Base-by-base conservation (phyloP, 2,113 vertebrate genomes). In the Strigops habroptila region DNA sequence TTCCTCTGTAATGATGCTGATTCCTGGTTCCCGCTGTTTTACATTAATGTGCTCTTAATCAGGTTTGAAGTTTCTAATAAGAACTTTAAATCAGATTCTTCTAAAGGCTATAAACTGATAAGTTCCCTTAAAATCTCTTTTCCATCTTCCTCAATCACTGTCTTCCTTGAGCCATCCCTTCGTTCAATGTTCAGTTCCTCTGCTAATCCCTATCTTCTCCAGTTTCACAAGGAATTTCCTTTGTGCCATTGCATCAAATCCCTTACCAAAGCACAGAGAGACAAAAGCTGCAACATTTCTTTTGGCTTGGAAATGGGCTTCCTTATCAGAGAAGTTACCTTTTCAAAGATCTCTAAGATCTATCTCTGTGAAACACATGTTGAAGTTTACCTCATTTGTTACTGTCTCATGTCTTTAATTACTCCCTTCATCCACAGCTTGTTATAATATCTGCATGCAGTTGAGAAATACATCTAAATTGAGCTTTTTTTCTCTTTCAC, bases 211-310 rank as follows among this genome's bases (percentile, higher is more conserved):
- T 76, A 4, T 43, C 57, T 95, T 73, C 90, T 91, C n/a, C 28
- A 84, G 23, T 91, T 96, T 91, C 46, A 46, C 25, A 75, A 75
- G 69, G 69, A 76, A 94, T 91, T 96, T 89, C 73, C 46, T 86
- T 59, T 84, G 24, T 78, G 37, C 13, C 37, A 31, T 77, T 83
- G 6, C 9, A 89, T 63, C 23, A 89, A 81, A 81, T 87, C 46
- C 25, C 23, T 41, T 69, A 84, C 8, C 12, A 70, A 93, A 91
- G 23, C 1, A 75, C 15, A 73, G 8, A 76, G 9, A 75, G 24
- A 71, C 10, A 91, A 91, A 94, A 95, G 16, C 43, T 60, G 18
- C 15, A 87, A 68, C 18, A 37, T 76, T 91, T 93, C 27, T 78
- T 91, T 89, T 91, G 62, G 23, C 33, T 82, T 79, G 35, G 27